Base-by-base conservation (phyloP, 1,140 invertebrate species). In the Archegozetes longisetosus region DNA sequence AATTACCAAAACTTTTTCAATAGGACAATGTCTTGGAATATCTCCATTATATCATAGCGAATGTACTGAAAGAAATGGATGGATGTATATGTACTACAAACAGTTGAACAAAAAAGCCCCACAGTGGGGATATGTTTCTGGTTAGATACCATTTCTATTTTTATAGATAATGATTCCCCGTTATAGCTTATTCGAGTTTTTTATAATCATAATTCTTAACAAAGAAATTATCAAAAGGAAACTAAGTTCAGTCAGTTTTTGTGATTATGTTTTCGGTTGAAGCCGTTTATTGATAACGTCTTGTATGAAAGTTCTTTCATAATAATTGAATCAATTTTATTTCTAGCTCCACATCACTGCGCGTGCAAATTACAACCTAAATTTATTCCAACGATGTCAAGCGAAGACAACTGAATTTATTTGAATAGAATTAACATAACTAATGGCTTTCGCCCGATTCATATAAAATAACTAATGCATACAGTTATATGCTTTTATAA, bases 61-160 rank as follows among this genome's bases (percentile, higher is more conserved):
- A 40, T 67, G 66, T 50, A 66, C 65, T 4, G 66, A 67, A 55
- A 26, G 66, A 48, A 58, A 57, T 50, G 66, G 66, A 14, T 66
- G 65, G 65, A 64, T 67, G 64, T 65, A 65, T 40, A 65, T 67
- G 63, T 66, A 65, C 23, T 65, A 66, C 53, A 59, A 61, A 50
- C 62, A 61, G 50, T 51, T 51, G 23, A 59, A 53, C 24, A 62
- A 58, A 20, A 49, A 59, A 52, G 59, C 26, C 46, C 58, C 62
- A 20, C 60, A 66, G 49, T 66, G 65, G 64, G 64, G 65, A 4
- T 62, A 52, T 23, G 32, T 40, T 6, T 40, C 32, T 6, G 23
- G 23, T n/a, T 51, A 51, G 4, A 51, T 22, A 20, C 9, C 17
- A 22, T 20, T 4, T 51, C 20, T 20, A 51, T 51, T 51, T 51